Base-by-base conservation (phyloP, 2,113 vertebrate genomes). In the Syngnathus scovelli region DNA sequence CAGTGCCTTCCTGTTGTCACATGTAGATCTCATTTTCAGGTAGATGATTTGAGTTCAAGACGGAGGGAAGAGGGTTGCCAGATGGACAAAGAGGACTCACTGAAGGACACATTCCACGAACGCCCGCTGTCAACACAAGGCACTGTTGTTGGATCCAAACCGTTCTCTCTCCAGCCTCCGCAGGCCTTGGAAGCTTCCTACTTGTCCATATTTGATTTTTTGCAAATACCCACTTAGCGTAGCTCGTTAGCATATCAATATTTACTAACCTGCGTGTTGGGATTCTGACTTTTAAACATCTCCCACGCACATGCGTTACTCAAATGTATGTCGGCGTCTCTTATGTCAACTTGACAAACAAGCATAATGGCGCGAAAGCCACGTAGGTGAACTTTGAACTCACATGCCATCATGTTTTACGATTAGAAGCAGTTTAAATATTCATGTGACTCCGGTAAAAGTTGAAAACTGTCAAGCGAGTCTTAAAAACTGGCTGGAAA, bases 121-220 rank as follows among this genome's bases (percentile, higher is more conserved):
- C 72, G 61, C 61, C 72, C 9, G 72, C 81, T 86, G 86, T 89
- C 87, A 88, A 88, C 86, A 85, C 86, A 84, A 18, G 1, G 78
- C 78, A 83, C 88, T 87, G 87, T 85, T 86, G 76, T 68, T 37
- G 54, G 77, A 80, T 79, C 55, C 0, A 21, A 74, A 80, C 73
- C 84, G 79, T 90, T 90, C 88, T 81, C 80, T 82, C 78, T 84
- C 79, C 69, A 80, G 74, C 70, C 70, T n/a, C 55, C 66, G 67
- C 70, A 44, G 36, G 64, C 11, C 27, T 58, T 27, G 5, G n/a
- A 23, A 62, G 39, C 61, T 1, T 16, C 11, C 23, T 36, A 18
- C 55, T 36, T 7, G 18, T 58, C 27, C 19, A 51, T 9, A 21
- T 19, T 16, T 1, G 3, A 9, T 10, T 48, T 48, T 48, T 46